phyloP scores from a whole-genome alignment of 2,888 invertebrate genomes.

The Ischnura elegans region DNA sequence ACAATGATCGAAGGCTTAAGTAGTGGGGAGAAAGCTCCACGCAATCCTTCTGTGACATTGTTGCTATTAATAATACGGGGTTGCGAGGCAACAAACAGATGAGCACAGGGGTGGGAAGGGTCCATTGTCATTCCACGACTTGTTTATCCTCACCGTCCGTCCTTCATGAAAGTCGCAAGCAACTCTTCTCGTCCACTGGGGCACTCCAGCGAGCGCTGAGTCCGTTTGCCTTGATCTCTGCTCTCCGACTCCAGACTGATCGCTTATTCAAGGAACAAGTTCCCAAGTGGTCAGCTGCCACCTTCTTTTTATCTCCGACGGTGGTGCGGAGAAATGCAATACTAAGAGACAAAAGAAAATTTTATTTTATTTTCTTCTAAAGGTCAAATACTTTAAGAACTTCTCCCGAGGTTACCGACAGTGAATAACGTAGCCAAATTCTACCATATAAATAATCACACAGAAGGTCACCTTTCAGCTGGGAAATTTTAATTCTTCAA shows the following conservation, averaged over 20 bases:
- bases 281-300: background rate
- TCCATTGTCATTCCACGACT: background rate
- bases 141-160: background rate
- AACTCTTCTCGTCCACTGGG: background rate
- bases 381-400: too few relatives aligned
- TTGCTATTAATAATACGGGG: background rate
- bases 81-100: background rate
- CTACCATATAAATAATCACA: too few relatives aligned
- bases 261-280: background rate
- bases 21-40: background rate
- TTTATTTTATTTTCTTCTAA: too few relatives aligned
- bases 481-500: too few relatives aligned
- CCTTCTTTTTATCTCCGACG: background rate
- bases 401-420: too few relatives aligned
- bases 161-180: background rate
- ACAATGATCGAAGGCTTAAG: too few relatives aligned
- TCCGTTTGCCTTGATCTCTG: background rate
- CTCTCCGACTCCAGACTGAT: background rate
- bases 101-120: background rate
- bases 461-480: too few relatives aligned
- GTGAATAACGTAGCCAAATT: too few relatives aligned
- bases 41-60: background rate
- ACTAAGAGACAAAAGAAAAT: background rate
- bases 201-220: background rate
- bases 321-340: background rate